Percentiles rank a stretch among this genome's conserved stretches.
Conservation (phyloP, 92 coral and sea anemone species). For the Paragorgia papillata region DNA sequence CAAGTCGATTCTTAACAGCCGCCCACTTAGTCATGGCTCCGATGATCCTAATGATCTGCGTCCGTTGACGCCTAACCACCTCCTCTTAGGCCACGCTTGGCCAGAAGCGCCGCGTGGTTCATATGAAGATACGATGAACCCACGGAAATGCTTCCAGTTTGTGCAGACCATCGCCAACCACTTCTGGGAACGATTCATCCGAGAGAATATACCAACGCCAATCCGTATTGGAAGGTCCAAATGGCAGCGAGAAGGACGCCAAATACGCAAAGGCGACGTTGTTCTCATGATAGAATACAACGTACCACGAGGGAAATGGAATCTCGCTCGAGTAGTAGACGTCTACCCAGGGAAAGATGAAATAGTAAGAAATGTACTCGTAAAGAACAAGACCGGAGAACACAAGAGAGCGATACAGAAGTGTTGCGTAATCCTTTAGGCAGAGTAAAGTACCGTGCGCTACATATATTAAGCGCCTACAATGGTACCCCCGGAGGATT, state of each 20-base stretch:
- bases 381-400: conserved; percentile 45
- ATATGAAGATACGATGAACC: conserved; percentile 50
- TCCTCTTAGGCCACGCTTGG: conserved; percentile 38
- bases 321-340: conserved; percentile 44
- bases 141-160: conserved; percentile 54
- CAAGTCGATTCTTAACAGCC: conserved; percentile 47
- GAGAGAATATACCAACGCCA: conserved; percentile 33
- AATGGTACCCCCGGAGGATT: too few species aligned
- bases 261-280: conserved; percentile 44
- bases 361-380: conserved; percentile 42
- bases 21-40: conserved; percentile 42
- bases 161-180: conserved; percentile 53
- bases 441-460: conserved; percentile 9
- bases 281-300: conserved; percentile 57
- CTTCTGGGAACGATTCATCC: conserved; percentile 51
- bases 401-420: conserved; percentile 49
- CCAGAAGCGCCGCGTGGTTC: conserved; percentile 43
- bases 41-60: conserved; percentile 53
- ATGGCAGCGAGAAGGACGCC: conserved; percentile 45
- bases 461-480: too few species aligned
- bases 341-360: conserved; percentile 45
- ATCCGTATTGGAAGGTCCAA: conserved; percentile 22
- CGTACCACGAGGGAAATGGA: conserved; percentile 55
- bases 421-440: conserved; percentile 46
- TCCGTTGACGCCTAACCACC: conserved; percentile 50